phyloP scores from a whole-genome alignment of 1,140 invertebrate species.

The Drosophila micromelanica region DNA sequence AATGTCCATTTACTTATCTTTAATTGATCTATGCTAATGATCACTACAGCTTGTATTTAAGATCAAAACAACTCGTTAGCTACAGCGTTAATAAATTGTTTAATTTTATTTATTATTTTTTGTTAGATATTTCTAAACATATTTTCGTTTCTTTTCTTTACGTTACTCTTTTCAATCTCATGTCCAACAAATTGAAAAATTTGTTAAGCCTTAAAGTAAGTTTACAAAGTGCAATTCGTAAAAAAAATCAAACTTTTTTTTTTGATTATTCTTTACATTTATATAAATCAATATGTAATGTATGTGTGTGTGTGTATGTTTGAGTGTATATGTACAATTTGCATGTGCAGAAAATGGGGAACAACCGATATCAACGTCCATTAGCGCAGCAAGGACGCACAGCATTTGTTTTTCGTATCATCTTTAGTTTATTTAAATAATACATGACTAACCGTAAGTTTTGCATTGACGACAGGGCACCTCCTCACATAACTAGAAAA shows the following conservation, averaged over 20 bases:
- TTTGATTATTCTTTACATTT: slow-evolving; percentile 32
- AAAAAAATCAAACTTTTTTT: slow-evolving; percentile 23
- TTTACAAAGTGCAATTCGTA: slow-evolving; percentile 36
- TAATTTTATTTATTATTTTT: slow-evolving; percentile 9
- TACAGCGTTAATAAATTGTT: slow-evolving; percentile 30
- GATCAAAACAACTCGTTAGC: slow-evolving; percentile 17
- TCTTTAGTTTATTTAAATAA: slow-evolving; percentile 53
- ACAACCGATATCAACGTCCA: slow-evolving; percentile 63
- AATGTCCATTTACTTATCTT: neutral
- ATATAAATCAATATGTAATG: slow-evolving; percentile 32
- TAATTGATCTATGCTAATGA: neutral
- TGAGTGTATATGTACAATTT: slow-evolving; percentile 62
- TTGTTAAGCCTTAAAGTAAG: slow-evolving; percentile 28
- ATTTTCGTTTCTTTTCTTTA: slow-evolving; percentile 18
- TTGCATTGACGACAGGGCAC: slow-evolving; percentile 57
- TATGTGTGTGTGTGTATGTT: slow-evolving; percentile 21
- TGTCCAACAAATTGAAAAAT: slow-evolving; percentile 21
- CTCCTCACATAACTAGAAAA: slow-evolving; percentile 19
- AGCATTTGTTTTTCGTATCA: slow-evolving; percentile 30
- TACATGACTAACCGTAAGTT: slow-evolving; percentile 56
- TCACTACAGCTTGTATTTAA: neutral
- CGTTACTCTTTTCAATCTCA: slow-evolving; percentile 23
- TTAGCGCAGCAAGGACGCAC: slow-evolving; percentile 51
- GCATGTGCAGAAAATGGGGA: slow-evolving; percentile 59
- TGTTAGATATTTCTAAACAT: slow-evolving; percentile 6